Conservation (phyloP, 2,888 invertebrate genomes). For the Tholera decimalis region DNA sequence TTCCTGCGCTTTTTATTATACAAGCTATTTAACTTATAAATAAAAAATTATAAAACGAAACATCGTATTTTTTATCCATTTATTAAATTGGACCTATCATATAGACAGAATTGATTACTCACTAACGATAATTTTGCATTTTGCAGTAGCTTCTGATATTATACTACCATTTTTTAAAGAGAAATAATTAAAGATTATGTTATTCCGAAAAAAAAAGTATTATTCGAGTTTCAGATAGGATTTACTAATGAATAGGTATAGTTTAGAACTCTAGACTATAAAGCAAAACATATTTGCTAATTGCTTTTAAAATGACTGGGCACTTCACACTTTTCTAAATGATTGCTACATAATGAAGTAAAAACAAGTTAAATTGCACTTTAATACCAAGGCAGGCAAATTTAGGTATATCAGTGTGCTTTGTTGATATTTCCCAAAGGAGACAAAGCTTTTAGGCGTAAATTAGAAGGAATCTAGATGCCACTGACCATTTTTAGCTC, state of each 20-base stretch:
- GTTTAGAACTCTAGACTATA: too few relatives aligned
- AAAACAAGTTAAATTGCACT: conserved; percentile 23
- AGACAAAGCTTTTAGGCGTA: conserved; percentile 59
- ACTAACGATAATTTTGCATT: not conserved
- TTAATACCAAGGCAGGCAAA: conserved; percentile 9
- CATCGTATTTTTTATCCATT: not conserved
- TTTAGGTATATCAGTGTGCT: conserved; percentile 46
- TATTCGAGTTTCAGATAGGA: conserved; percentile 13
- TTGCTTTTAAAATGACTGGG: conserved; percentile 18
- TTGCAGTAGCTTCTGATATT: not conserved
- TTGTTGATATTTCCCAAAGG: conserved; percentile 60
- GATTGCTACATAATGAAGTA: conserved; percentile 43
- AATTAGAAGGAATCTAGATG: conserved; percentile 62
- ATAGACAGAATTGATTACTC: not conserved
- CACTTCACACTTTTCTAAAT: conserved; percentile 51
- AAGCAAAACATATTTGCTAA: conserved; percentile 4
- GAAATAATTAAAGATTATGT: too few relatives aligned
- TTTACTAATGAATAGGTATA: not conserved
- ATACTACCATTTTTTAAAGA: too few relatives aligned
- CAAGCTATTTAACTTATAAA: too few relatives aligned
- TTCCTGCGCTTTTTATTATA: too few relatives aligned
- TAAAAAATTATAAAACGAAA: not conserved
- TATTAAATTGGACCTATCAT: not conserved
- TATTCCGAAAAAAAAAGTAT: conserved; percentile 4
- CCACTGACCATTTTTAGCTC: conserved; percentile 46